Percentiles rank a stretch among this genome's conserved stretches.
Conservation (phyloP, 2,797 vertebrate species). For the Etheostoma perlongum region DNA sequence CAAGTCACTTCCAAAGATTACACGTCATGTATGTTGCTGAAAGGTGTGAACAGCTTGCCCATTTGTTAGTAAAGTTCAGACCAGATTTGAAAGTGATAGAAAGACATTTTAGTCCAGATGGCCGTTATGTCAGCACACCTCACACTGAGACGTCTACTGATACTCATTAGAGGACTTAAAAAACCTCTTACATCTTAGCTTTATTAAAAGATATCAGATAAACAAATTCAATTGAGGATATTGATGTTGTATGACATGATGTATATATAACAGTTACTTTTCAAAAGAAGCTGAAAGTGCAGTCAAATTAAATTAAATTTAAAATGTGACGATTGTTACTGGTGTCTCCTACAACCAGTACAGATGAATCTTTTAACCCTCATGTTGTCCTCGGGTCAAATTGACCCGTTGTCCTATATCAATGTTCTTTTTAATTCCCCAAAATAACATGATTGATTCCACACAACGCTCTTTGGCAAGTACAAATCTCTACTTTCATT, state of each 20-base stretch:
- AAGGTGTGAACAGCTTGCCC: slow-evolving; percentile 73
- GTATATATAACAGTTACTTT: background rate
- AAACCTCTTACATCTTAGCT: slow-evolving; percentile 7
- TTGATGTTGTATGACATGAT: background rate
- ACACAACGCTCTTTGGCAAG: too few species aligned
- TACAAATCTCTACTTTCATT: too few species aligned
- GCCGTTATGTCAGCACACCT: slow-evolving; percentile 65
- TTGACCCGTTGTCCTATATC: too few species aligned
- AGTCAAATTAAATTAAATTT: background rate
- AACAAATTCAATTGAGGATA: background rate
- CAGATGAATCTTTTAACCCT: slow-evolving; percentile 1
- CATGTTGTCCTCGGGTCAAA: too few species aligned
- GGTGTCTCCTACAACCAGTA: background rate
- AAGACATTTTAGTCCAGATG: slow-evolving; percentile 70
- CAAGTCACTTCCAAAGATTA: slow-evolving; percentile 45
- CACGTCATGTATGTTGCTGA: slow-evolving; percentile 67
- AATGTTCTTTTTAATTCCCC: too few species aligned
- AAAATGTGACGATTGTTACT: background rate
- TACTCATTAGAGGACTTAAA: background rate
- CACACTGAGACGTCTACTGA: slow-evolving; percentile 46
- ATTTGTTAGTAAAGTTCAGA: slow-evolving; percentile 69
- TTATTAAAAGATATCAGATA: background rate
- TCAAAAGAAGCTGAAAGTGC: background rate
- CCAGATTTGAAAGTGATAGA: slow-evolving; percentile 64
- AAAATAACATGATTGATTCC: too few species aligned